Evolutionary conservation across 2,888 invertebrate genomes (phyloP), one percentile per base, ranked within the genome.

Genomic region (Leptinotarsa peninsularis): DNA sequence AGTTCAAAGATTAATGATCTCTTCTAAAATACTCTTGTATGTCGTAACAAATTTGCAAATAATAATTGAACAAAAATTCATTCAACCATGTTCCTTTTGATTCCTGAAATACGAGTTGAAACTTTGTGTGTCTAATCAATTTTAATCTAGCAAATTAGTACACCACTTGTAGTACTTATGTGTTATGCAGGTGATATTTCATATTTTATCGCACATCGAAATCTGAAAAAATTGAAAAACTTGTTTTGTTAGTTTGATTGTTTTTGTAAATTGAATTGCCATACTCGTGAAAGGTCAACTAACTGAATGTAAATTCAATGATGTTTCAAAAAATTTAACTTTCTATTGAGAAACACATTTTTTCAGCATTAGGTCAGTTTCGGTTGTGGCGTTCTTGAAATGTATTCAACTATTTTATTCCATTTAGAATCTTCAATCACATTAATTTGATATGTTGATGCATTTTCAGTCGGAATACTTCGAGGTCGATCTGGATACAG

Each of bases 241-340:
- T 33, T 33, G n/a, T 23, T 21, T 23, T 58, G 63, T 43, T 33
- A n/a, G 43, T n/a, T 63, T 43, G 63, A 63, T 43, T 63, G 63
- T 33, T 63, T 63, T 63, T n/a, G 27, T 63, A n/a, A 63, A 63
- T 63, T 63, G 10, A 43, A 43, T 63, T 33, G 63, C 10, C 63
- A n/a, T 63, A 4, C 2, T 63, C 63, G 63, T 43, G 43, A 63
- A 63, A 63, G 33, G 63, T 63, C 17, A 63, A 3, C 33, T 33
- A 63, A 63, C 43, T 18, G 4, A 13, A 33, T 10, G 63, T n/a
- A 17, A 33, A 63, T 63, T 63, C 4, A 63, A 63, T 33, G 33
- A n/a, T 17, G 4, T 63, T 33, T 4, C 1, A 33, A 27, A 63
- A 63, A 33, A 2, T 1, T 2, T 27, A 33, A 63, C 56, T 18